Evolutionary conservation across 2,888 invertebrate genomes (phyloP), one percentile per base, ranked within the genome.

Genomic region (Merodon equestris): DNA sequence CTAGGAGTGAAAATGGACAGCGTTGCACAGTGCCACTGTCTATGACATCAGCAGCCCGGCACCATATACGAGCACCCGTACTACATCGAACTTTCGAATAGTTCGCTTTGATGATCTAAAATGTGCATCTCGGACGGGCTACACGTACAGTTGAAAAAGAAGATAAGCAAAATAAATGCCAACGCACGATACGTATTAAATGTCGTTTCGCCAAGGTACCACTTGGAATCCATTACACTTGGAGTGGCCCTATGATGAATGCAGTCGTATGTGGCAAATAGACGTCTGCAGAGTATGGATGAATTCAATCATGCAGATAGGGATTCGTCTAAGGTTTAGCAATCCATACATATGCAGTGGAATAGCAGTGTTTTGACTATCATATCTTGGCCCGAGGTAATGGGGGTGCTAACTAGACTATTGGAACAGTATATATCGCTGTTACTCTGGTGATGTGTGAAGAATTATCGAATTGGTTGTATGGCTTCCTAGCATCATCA

Each of bases 401-500:
- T 64, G 45, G 44, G 40, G 14, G 13, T 27, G 13, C 18, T 27
- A 27, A 27, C 27, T 27, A 27, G 27, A 4, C 27, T 27, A 27
- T 27, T 4, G 27, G 40, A n/a, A 40, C 10, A 40, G 40, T 7
- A 40, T 9, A 10, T 10, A 40, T 9, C 19, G 10, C 45, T 14
- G 5, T 47, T 38, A 12, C 47, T 12, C 27, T 13, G 17, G 36
- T 77, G 68, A 70, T 64, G 70, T 74, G 68, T 56, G 54, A 74
- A 70, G 64, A 70, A 64, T 61, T 38, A 54, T 10, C 48, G 44
- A 56, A 70, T 64, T 54, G 54, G 57, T 79, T 64, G 4, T 79
- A 74, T 60, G 79, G 79, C 79, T 79, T 79, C 79, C 3, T 38
- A 47, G 63, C 53, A 70, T 70, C 68, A 68, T 60, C 51, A 48